phyloP scores from a whole-genome alignment of 2,888 invertebrate species.

The Nymphalis c-album region DNA sequence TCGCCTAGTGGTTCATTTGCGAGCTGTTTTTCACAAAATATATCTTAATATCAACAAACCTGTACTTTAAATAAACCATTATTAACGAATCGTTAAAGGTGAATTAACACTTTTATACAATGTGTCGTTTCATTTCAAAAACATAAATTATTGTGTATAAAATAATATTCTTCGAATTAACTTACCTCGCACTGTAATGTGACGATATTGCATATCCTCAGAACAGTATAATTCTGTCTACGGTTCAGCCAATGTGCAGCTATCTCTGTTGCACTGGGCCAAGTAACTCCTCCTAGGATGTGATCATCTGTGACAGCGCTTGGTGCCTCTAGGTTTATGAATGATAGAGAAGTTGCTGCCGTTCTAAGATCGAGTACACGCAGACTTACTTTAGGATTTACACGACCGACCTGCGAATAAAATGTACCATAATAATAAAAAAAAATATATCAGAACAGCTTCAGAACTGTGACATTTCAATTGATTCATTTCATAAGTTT shows the following conservation, averaged over 20 bases:
- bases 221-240: conserved; percentile 86
- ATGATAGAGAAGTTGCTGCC: conserved; percentile 47
- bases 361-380: conserved; percentile 81
- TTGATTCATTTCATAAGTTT: conserved; percentile 15
- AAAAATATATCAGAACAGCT: no score
- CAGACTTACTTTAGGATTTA: conserved; percentile 86
- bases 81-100: neutral
- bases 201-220: conserved; percentile 81
- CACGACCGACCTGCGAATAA: conserved; percentile 82
- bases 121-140: neutral
- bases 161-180: neutral
- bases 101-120: no score
- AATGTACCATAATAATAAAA: neutral
- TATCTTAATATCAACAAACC: no score
- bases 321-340: conserved; percentile 69
- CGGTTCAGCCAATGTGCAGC: conserved; percentile 92
- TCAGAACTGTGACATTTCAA: no score
- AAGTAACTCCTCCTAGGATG: conserved; percentile 86
- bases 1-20: no score
- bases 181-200: conserved; percentile 59
- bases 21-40: no score
- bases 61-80: no score
- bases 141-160: neutral
- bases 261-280: conserved; percentile 85
- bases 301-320: conserved; percentile 81